phyloP scores from a whole-genome alignment of 2,888 invertebrate genomes.

The Pelosia muscerda region DNA sequence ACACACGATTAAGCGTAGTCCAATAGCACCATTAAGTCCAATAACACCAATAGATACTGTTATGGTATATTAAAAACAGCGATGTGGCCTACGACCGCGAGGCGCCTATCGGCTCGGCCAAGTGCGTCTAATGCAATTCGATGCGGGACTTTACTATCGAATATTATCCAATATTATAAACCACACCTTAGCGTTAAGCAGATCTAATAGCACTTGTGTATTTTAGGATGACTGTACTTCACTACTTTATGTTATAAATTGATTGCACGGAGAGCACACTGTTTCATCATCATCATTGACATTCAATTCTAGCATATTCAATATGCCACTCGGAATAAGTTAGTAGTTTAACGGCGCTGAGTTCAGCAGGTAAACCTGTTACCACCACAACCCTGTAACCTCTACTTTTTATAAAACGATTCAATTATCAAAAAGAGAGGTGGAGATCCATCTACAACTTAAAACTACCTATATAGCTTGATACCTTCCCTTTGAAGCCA shows the following conservation, averaged over 20 bases:
- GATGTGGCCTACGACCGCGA: conserved; percentile 42
- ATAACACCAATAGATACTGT: conserved; percentile 39
- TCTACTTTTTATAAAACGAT: too few relatives aligned
- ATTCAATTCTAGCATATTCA: background rate
- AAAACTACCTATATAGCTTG: too few relatives aligned
- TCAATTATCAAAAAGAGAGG: too few relatives aligned
- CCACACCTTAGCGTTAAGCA: conserved; percentile 56
- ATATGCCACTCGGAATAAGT: background rate
- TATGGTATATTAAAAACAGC: conserved; percentile 47
- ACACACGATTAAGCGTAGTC: conserved; percentile 60
- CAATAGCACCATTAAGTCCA: conserved; percentile 36
- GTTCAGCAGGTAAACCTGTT: background rate
- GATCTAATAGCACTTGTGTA: conserved; percentile 45
- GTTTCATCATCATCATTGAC: background rate
- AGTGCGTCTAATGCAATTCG: conserved; percentile 72
- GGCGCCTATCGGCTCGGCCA: conserved; percentile 56
- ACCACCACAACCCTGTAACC: too few relatives aligned
- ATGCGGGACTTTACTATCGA: conserved; percentile 70
- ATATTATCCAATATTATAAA: conserved; percentile 68
- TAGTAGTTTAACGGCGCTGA: background rate
- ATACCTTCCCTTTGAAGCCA: too few relatives aligned
- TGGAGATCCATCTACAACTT: too few relatives aligned
- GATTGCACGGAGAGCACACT: background rate
- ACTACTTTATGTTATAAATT: conserved; percentile 16
- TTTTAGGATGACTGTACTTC: conserved; percentile 43